phyloP scores from a whole-genome alignment of 2,888 invertebrate genomes.

The Nysson spinosus region DNA sequence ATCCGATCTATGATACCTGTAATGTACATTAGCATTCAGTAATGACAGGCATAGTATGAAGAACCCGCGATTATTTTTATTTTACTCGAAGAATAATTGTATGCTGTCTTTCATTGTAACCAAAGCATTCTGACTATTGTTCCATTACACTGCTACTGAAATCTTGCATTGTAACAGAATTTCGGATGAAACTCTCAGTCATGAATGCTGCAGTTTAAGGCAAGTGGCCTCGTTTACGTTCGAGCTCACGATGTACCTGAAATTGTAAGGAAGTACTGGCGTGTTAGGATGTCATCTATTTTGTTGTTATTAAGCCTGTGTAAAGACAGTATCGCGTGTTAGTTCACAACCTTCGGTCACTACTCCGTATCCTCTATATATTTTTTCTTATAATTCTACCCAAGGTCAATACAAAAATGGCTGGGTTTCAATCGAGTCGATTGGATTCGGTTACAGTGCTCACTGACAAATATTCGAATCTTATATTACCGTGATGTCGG shows the following conservation, averaged over 20 bases:
- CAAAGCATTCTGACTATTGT: neutral
- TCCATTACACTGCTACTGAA: too few relatives aligned
- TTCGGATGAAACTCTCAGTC: neutral
- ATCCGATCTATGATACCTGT: constrained; percentile 7
- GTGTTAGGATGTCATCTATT: constrained; percentile 16
- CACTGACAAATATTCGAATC: constrained; percentile 23
- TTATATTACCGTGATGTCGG: constrained; percentile 34
- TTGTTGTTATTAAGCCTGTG: constrained; percentile 7
- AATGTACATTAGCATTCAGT: too few relatives aligned
- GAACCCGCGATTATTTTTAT: too few relatives aligned
- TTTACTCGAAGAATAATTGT: neutral
- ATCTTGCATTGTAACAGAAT: neutral
- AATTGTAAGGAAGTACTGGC: constrained; percentile 19
- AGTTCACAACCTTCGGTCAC: constrained; percentile 4
- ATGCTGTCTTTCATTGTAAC: neutral
- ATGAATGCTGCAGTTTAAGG: neutral
- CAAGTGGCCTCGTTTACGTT: neutral
- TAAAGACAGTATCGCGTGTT: constrained; percentile 28
- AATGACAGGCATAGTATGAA: too few relatives aligned
- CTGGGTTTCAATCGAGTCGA: constrained; percentile 11
- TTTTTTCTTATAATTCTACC: constrained; percentile 6
- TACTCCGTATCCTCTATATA: constrained; percentile 6
- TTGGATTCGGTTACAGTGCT: constrained; percentile 37
- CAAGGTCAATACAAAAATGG: constrained; percentile 14
- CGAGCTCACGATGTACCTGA: neutral